Conservation (phyloP, 2,797 vertebrate genomes). For the Phrynocephalus guinanensis region DNA sequence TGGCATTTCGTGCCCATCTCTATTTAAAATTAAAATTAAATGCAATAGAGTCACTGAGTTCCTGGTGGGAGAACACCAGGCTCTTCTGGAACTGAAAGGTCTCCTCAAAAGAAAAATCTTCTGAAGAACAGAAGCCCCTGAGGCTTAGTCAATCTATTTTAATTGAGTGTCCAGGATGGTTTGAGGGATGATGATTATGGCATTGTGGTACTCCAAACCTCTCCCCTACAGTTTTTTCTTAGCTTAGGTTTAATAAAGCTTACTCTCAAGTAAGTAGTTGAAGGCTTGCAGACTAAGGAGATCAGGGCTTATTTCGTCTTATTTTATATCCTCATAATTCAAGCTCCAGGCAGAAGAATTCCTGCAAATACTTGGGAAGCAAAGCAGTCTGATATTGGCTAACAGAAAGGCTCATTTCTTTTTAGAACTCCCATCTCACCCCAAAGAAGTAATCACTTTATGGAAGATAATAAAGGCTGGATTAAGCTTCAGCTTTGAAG, state of each 20-base stretch:
- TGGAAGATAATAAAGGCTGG: conserved; percentile 79
- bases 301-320: not conserved
- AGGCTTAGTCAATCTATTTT: too few species aligned
- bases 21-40: too few species aligned
- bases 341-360: not conserved
- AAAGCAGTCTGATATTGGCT: conserved; percentile 31
- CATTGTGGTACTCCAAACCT: too few species aligned
- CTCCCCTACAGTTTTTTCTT: too few species aligned
- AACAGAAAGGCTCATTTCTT: conserved; percentile 65
- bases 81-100: too few species aligned
- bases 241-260: not conserved
- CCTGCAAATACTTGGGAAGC: conserved; percentile 37
- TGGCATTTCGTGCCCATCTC: too few species aligned
- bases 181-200: too few species aligned
- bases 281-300: not conserved
- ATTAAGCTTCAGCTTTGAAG: conserved; percentile 78
- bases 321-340: conserved; percentile 58
- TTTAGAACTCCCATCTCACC: conserved; percentile 65
- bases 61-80: too few species aligned
- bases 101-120: not conserved
- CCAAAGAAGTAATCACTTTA: conserved; percentile 77
- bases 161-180: too few species aligned
- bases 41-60: too few species aligned
- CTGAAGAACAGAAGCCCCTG: too few species aligned
- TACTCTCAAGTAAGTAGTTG: not conserved